phyloP scores from a whole-genome alignment of 2,797 vertebrate genomes.

The Enteromius trimaculatus region DNA sequence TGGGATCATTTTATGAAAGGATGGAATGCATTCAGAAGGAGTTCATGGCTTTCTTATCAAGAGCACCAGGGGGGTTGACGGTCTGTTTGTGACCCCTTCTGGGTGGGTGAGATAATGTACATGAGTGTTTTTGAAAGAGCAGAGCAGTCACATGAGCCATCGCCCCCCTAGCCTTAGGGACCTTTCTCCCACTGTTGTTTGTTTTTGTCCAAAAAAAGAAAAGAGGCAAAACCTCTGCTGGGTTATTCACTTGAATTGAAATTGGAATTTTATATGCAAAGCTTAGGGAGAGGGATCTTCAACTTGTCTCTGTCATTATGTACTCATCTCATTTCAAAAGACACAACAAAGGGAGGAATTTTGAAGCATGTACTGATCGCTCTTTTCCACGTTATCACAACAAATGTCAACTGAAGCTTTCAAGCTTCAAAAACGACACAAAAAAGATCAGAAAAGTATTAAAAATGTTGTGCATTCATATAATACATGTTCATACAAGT shows the following conservation, averaged over 20 bases:
- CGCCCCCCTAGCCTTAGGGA: not conserved
- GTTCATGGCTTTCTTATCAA: constrained; percentile 13
- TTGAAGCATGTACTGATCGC: not conserved
- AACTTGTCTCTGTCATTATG: not conserved
- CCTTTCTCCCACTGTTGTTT: not conserved
- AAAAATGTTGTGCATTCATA: not conserved
- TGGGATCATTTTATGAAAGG: not conserved
- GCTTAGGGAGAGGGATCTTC: not conserved
- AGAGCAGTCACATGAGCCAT: not conserved
- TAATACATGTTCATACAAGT: not conserved
- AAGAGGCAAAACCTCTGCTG: not conserved
- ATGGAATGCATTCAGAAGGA: not conserved
- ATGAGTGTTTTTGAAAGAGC: constrained; percentile 13
- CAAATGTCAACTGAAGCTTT: not conserved
- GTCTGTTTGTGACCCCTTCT: constrained; percentile 16
- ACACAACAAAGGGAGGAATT: not conserved
- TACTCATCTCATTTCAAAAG: not conserved
- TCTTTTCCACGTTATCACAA: not conserved
- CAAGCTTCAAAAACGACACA: not conserved
- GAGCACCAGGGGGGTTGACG: not conserved
- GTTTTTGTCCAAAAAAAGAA: constrained; percentile 9
- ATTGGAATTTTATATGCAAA: not conserved
- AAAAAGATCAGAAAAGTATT: not conserved
- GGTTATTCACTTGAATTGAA: constrained; percentile 4
- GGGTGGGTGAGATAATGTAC: constrained; percentile 19